A percentile compares a stretch with the other conserved stretches of the same genome.
These are phyloP conservation scores for Drosophila lowei DNA, from an alignment of 1,140 invertebrate genomes.

Conservation along the genomic window DNA sequence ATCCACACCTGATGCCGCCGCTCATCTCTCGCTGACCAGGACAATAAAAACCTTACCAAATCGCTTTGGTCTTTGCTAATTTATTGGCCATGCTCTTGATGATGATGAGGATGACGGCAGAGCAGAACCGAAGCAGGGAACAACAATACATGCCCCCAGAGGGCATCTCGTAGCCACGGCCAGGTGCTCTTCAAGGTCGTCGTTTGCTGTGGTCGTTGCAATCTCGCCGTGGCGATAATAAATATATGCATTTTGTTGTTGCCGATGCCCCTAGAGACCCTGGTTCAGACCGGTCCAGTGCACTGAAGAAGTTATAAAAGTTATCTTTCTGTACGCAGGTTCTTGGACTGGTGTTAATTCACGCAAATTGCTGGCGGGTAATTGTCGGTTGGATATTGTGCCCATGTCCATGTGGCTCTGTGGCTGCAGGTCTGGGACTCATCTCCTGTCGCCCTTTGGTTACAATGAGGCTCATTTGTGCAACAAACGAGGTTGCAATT, in stretches of 20 bases:
- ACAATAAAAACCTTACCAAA: slow-evolving; percentile 53
- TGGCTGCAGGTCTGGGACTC: slow-evolving; percentile 22
- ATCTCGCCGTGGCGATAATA: slow-evolving; percentile 65
- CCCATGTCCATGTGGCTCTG: slow-evolving; percentile 34
- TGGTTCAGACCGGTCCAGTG: no score
- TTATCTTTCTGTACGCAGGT: slow-evolving; percentile 13
- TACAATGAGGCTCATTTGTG: slow-evolving; percentile 77
- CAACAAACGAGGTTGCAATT: slow-evolving; percentile 63
- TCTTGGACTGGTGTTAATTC: slow-evolving; percentile 66
- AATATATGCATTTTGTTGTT: slow-evolving; percentile 63
- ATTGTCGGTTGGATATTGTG: slow-evolving; percentile 66
- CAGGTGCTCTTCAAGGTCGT: slow-evolving; percentile 62
- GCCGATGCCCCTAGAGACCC: neutral
- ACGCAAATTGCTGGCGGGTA: slow-evolving; percentile 73
- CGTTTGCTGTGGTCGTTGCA: slow-evolving; percentile 40
- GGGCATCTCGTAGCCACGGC: slow-evolving; percentile 54
- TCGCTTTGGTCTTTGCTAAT: slow-evolving; percentile 54
- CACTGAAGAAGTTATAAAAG: slow-evolving; percentile 70
- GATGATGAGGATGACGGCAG: slow-evolving; percentile 24
- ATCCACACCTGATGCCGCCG: slow-evolving; percentile 44
- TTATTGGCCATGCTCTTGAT: slow-evolving; percentile 53
- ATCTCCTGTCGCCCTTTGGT: slow-evolving; percentile 15
- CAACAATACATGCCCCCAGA: slow-evolving; percentile 39
- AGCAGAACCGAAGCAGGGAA: neutral
- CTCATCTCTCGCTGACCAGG: slow-evolving; percentile 15